Evolutionary conservation across 2,888 invertebrate species (phyloP), one percentile per base, ranked within the genome.

Genomic region (Hemicrepidius hirtus): DNA sequence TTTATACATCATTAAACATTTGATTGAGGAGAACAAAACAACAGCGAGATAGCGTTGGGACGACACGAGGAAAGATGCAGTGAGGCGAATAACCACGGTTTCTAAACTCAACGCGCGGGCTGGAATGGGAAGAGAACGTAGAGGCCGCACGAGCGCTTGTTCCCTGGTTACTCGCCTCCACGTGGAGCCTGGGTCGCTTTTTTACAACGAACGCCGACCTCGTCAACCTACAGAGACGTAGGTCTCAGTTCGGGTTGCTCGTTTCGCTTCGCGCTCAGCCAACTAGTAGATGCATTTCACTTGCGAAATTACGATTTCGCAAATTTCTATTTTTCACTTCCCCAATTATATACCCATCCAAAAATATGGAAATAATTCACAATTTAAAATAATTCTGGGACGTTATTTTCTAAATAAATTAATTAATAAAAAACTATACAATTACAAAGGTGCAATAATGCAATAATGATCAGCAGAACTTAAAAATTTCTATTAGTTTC

Each of bases 161-260:
- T 71, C 84, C 86, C 73, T 81, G 83, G 86, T 87, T 82, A 81
- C 79, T 82, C 84, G 87, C 88, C 88, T 87, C 88, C 88, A 88
- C 88, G 88, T 87, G 88, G 84, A 82, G 80, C 78, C 80, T 82
- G 81, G 78, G 78, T 78, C 79, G 82, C 80, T 84, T 85, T 85
- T 85, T 88, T 87, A 86, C 86, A 87, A 87, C 88, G 89, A 89
- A 88, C 89, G 88, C 89, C 89, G 90, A 90, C 90, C 90, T 90
- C 89, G 89, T 86, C 89, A 90, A 90, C 88, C 86, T 87, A 85
- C 82, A 87, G 86, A 88, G 88, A 87, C 88, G 89, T 89, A 89
- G 88, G 89, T 85, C 86, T 71, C 46, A 67, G 59, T 74, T 74
- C 60, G 82, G 83, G 87, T 87, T 37, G 57, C 12, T 32, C 57